Conservation (phyloP, 2,113 vertebrate species). For the Orientallactaga bullata region DNA sequence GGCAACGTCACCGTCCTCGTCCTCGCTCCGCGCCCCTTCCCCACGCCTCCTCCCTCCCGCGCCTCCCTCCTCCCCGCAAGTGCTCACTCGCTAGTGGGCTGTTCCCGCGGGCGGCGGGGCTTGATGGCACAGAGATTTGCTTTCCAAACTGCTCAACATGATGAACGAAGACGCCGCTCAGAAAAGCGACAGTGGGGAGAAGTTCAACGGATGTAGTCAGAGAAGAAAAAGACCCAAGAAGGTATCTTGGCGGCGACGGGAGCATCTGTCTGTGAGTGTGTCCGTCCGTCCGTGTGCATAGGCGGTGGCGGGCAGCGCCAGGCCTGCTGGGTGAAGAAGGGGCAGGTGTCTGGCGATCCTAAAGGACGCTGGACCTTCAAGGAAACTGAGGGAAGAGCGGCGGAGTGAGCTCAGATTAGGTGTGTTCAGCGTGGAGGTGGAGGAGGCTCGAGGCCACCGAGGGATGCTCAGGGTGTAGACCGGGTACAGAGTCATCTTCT, state of each 20-base stretch:
- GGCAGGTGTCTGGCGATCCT: constrained; percentile 30
- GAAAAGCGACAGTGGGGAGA: constrained; percentile 93
- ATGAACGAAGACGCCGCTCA: constrained; percentile 91
- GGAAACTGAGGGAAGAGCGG: background rate
- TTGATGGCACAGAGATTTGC: constrained; percentile 81
- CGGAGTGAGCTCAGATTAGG: constrained; percentile 3
- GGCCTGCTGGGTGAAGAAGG: background rate
- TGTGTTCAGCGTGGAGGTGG: constrained; percentile 26
- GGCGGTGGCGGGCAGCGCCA: background rate
- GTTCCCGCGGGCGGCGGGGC: constrained; percentile 68
- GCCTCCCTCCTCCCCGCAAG: constrained; percentile 69
- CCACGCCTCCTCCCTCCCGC: constrained; percentile 76
- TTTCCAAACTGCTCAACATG: constrained; percentile 74
- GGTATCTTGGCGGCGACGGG: constrained; percentile 85
- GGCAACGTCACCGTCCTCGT: constrained; percentile 90
- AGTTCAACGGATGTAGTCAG: constrained; percentile 92
- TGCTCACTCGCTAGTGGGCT: constrained; percentile 79
- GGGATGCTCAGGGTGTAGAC: background rate
- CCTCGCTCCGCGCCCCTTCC: constrained; percentile 81
- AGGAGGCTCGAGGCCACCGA: background rate
- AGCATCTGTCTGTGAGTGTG: background rate
- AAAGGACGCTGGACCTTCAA: constrained; percentile 4
- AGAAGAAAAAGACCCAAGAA: constrained; percentile 94
- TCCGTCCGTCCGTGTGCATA: background rate
- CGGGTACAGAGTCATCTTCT: background rate